phyloP scores from a whole-genome alignment of 1,140 invertebrate species.

The Drosophila watanabei region DNA sequence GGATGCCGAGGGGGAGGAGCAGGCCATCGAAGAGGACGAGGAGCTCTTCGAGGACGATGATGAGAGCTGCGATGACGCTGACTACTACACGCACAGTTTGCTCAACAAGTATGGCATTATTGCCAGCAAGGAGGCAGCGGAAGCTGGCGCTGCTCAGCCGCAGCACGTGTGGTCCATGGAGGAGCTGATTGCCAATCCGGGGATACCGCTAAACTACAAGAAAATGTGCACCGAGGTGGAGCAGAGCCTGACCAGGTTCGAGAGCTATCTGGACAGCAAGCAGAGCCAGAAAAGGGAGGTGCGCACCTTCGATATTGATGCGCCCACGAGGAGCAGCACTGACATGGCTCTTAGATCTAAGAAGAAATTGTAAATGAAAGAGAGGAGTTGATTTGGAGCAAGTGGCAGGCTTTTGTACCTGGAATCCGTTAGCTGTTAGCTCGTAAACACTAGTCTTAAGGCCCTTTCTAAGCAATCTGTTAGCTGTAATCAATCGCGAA shows the following conservation, averaged over 20 bases:
- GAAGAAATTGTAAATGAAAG: conserved; percentile 53
- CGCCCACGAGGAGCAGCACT: conserved; percentile 36
- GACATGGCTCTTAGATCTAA: conserved; percentile 70
- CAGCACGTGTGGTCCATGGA: conserved; percentile 82
- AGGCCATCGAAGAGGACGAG: conserved; percentile 56
- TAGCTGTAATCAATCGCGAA: background rate
- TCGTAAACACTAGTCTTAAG: conserved; percentile 6
- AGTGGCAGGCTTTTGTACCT: conserved; percentile 16
- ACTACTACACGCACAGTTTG: conserved; percentile 46
- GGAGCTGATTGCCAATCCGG: conserved; percentile 78
- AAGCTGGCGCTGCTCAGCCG: conserved; percentile 18
- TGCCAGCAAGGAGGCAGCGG: background rate
- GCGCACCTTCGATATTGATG: conserved; percentile 83
- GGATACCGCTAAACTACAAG: conserved; percentile 80
- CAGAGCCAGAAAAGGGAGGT: conserved; percentile 60
- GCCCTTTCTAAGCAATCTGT: conserved; percentile 31
- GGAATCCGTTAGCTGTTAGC: conserved; percentile 16
- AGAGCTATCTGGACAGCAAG: conserved; percentile 76
- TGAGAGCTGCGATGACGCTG: conserved; percentile 42
- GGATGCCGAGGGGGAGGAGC: conserved; percentile 70
- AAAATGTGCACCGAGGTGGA: conserved; percentile 84
- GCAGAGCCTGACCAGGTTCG: conserved; percentile 76
- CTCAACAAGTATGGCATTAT: conserved; percentile 65
- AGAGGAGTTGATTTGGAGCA: background rate
- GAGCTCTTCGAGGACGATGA: conserved; percentile 48